Evolutionary conservation across 1,140 invertebrate genomes (phyloP).

Genomic region (Trypoxylus dichotomus): DNA sequence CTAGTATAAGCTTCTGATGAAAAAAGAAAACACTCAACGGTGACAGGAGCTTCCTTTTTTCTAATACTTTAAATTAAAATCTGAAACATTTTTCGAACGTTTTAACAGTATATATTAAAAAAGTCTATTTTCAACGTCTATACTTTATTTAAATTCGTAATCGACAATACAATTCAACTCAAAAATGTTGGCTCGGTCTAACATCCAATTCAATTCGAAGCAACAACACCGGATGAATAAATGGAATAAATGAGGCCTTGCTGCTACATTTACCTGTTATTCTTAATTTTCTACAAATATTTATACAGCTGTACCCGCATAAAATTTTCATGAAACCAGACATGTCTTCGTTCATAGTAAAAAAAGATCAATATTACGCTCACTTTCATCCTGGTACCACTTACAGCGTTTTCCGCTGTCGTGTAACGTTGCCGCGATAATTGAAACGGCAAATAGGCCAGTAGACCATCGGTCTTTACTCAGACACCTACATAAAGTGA

Average conservation of each 20-base stretch:
- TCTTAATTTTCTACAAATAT: background rate
- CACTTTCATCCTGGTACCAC: conserved; percentile 15
- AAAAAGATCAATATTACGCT: background rate
- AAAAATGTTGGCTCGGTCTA: too few species aligned
- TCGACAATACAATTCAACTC: too few species aligned
- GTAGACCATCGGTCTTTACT: background rate
- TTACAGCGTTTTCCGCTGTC: background rate
- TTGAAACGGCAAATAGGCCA: conserved; percentile 1
- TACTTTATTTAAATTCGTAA: too few species aligned
- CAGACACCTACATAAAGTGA: background rate
- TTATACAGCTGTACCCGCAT: background rate
- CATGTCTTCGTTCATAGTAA: background rate
- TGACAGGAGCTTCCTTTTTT: too few species aligned
- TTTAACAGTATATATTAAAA: too few species aligned
- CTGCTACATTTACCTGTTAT: background rate
- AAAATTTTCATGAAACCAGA: background rate
- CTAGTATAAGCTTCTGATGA: too few species aligned
- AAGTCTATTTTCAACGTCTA: too few species aligned
- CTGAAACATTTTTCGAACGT: too few species aligned
- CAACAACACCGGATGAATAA: background rate
- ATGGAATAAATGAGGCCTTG: background rate
- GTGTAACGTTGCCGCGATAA: background rate
- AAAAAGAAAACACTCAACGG: too few species aligned
- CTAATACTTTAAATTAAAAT: too few species aligned
- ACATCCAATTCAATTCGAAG: background rate